phyloP scores from a whole-genome alignment of 2,113 vertebrate species.

The Alligator mississippiensis region DNA sequence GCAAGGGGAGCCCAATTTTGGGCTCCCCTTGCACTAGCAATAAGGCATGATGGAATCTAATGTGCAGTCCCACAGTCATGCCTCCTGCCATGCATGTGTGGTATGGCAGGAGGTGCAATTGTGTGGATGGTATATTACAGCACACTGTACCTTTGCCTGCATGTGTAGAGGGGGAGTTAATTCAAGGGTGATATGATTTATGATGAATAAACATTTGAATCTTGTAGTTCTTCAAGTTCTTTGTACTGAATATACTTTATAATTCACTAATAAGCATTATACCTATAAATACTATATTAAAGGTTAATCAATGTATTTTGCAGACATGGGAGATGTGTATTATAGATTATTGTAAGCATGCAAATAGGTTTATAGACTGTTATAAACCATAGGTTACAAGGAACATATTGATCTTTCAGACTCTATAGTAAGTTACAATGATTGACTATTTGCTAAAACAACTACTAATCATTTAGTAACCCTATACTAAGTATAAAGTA shows the following conservation, averaged over 20 bases:
- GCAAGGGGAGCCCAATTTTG: no score
- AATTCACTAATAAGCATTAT: not conserved
- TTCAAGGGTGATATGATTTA: not conserved
- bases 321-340: not conserved
- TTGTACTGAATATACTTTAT: not conserved
- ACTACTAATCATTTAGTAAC: not conserved
- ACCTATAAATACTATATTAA: constrained; percentile 1
- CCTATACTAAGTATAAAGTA: not conserved
- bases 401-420: constrained; percentile 27
- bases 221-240: not conserved
- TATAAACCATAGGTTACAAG: not conserved
- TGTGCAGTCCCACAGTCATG: no score
- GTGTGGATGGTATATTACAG: no score
- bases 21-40: no score
- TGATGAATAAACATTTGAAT: not conserved
- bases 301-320: not conserved
- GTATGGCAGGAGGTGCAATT: no score
- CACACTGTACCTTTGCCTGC: no score
- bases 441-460: not conserved
- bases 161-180: no score
- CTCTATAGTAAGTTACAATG: not conserved
- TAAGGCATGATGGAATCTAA: no score
- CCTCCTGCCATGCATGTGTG: no score
- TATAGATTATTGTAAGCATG: not conserved
- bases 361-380: not conserved